Percentiles rank a stretch among this genome's conserved stretches.
Evolutionary conservation across 2,888 invertebrate species (phyloP).

Genomic region (Griposia aprilina): DNA sequence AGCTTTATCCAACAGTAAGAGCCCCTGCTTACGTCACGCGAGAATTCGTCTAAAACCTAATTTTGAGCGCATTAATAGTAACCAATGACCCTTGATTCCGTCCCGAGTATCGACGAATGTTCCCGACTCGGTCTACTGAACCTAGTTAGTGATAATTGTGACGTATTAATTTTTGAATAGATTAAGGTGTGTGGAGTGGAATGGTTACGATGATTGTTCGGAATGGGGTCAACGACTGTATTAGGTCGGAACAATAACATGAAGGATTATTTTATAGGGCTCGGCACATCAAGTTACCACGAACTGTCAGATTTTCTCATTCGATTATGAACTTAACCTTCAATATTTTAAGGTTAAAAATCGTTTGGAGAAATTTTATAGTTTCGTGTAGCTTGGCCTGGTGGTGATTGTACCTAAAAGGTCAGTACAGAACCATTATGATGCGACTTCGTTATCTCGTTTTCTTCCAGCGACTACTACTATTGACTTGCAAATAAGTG

Average conservation of each 20-base stretch:
- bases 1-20: slow-evolving; percentile 35
- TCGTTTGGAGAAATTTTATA: no score
- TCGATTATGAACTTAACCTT: no score
- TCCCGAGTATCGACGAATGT: slow-evolving; percentile 40
- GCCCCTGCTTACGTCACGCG: slow-evolving; percentile 39
- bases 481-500: neutral
- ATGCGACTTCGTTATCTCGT: no score
- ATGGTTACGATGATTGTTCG: slow-evolving; percentile 15
- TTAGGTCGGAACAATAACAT: slow-evolving; percentile 22
- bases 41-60: slow-evolving; percentile 56
- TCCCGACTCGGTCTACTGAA: slow-evolving; percentile 42
- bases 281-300: no score
- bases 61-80: slow-evolving; percentile 59
- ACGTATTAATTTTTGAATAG: slow-evolving; percentile 61
- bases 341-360: no score
- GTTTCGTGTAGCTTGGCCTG: no score
- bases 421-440: neutral
- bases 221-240: slow-evolving; percentile 23
- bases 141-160: slow-evolving; percentile 61
- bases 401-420: neutral
- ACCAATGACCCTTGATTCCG: slow-evolving; percentile 69
- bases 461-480: neutral
- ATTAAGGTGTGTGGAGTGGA: slow-evolving; percentile 46
- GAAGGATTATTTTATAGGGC: neutral
- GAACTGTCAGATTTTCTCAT: no score